Conservation (phyloP, 1,140 invertebrate genomes). For the Macrobrachium nipponense region DNA sequence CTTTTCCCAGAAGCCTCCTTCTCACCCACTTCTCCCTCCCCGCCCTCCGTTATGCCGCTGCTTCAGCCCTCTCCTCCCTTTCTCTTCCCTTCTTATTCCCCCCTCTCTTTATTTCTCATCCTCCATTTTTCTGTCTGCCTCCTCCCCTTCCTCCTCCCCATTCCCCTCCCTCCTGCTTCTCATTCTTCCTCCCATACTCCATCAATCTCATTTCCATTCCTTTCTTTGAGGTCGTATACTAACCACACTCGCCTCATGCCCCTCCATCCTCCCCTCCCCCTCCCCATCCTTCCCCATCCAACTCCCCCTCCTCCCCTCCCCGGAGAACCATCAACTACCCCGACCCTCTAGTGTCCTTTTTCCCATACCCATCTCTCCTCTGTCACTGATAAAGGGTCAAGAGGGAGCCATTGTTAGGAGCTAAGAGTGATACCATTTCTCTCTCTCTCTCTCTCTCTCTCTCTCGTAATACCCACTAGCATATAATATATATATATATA, state of each 20-base stretch:
- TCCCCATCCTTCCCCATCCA: too few species aligned
- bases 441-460: not conserved
- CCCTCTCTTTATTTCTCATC: too few species aligned
- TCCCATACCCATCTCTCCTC: not conserved
- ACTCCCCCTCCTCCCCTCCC: too few species aligned
- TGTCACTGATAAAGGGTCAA: too few species aligned
- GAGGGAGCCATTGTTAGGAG: too few species aligned
- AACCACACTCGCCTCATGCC: not conserved
- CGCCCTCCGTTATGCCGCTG: not conserved
- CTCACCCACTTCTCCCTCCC: not conserved
- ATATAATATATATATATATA: constrained; percentile 7
- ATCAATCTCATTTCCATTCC: not conserved
- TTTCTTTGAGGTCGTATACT: not conserved
- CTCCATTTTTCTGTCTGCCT: not conserved
- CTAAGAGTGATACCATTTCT: not conserved
- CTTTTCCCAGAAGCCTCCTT: not conserved
- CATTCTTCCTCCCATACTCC: not conserved
- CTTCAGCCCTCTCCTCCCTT: not conserved
- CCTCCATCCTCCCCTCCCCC: too few species aligned
- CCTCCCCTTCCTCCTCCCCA: too few species aligned
- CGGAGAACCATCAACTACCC: too few species aligned
- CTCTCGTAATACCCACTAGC: not conserved
- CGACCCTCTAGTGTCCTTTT: not conserved
- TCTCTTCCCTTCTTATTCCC: not conserved
- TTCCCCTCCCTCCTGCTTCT: too few species aligned